Percentiles rank a stretch among this genome's conserved stretches.
Evolutionary conservation across 2,113 vertebrate genomes (phyloP).

Genomic region (Tichodroma muraria): DNA sequence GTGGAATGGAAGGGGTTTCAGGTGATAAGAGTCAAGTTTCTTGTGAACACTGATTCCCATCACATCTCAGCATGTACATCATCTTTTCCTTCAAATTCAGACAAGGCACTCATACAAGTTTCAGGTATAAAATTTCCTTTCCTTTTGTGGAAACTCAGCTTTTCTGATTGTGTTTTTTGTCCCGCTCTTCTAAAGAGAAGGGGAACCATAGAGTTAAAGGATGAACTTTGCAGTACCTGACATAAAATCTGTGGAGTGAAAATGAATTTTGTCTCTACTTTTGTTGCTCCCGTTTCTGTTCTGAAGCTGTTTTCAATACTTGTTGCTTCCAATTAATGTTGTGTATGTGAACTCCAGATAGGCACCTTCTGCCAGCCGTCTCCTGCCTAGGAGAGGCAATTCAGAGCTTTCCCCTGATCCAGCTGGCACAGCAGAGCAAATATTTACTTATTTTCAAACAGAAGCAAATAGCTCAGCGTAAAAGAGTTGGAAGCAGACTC

Average conservation of each 20-base stretch:
- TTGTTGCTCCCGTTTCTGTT: neutral
- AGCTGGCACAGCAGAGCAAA: conserved; percentile 30
- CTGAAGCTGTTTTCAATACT: neutral
- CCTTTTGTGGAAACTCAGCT: neutral
- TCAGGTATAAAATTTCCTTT: neutral
- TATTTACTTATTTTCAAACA: conserved; percentile 43
- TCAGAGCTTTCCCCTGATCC: neutral
- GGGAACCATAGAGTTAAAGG: neutral
- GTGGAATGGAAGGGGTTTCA: neutral
- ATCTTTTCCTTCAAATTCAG: neutral
- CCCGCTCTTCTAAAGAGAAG: neutral
- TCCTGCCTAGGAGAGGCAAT: neutral
- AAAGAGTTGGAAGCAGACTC: neutral
- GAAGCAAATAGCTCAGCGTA: conserved; percentile 5
- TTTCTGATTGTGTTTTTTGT: neutral
- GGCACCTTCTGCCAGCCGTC: conserved; percentile 20
- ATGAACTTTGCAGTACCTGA: neutral
- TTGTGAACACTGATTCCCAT: neutral
- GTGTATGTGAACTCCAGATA: neutral
- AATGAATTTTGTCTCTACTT: neutral
- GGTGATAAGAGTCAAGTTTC: neutral
- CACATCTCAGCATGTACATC: neutral
- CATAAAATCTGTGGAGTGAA: neutral
- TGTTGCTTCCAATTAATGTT: neutral
- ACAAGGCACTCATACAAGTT: neutral